Base-by-base conservation (phyloP, 2,888 invertebrate species). In the Ennomos fuscantarius region DNA sequence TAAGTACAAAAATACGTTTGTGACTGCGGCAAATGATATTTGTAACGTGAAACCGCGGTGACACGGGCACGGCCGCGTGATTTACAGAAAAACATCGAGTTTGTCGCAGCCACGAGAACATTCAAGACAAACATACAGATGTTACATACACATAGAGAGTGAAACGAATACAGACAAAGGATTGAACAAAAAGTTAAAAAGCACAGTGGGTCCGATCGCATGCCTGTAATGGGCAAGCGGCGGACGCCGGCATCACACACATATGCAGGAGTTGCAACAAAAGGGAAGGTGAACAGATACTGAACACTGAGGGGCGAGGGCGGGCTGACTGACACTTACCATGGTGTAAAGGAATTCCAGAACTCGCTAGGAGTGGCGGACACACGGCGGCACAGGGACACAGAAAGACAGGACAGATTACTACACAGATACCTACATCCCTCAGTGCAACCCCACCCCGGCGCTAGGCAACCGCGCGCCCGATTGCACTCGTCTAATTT, bases 341-440 rank as follows among this genome's bases (percentile, higher is more conserved):
- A 96, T 96, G 97, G 97, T 95, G 96, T 96, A 96, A 97, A 97
- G 96, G 97, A 97, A 96, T 96, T 97, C 97, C 97, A 97, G 97
- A 97, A 98, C 96, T 97, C 97, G 96, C 97, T 97, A 97, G 95
- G 93, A 94, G 93, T 94, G 94, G 94, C 94, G 94, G 93, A 94
- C 94, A 94, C 92, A 92, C 92, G 93, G 93, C 93, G 93, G 93
- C 93, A 93, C 94, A 94, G 94, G 94, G 94, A 94, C 94, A 94
- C 94, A 94, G 93, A 93, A 93, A 93, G 93, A 93, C 93, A 93
- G 93, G 93, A 93, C 93, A 93, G 92, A 93, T 93, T 93, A 93
- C 93, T 93, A 93, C 92, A 93, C 93, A 93, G 85, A 93, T 92
- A 93, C 92, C 92, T 92, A 93, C 92, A 89, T 83, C 91, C 91